phyloP scores from a whole-genome alignment of 2,888 invertebrate species.

The Aleiodes testaceus region DNA sequence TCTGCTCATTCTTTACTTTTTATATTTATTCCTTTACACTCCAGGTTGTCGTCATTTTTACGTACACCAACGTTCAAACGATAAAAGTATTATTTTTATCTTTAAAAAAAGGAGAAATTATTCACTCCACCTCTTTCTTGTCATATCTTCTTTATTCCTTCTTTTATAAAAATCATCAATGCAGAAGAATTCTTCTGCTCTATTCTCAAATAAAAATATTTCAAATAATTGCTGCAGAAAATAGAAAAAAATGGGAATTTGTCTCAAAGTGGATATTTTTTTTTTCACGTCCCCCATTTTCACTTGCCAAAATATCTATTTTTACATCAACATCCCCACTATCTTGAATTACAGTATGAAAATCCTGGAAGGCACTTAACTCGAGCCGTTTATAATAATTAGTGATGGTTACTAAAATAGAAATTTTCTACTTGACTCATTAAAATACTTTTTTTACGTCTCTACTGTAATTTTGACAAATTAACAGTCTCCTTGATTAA shows the following conservation, averaged over 20 bases:
- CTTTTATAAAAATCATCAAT: too few relatives aligned
- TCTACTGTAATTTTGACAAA: too few relatives aligned
- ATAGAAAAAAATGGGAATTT: too few relatives aligned
- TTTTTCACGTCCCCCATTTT: not conserved
- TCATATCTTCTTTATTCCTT: too few relatives aligned
- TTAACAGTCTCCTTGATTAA: too few relatives aligned
- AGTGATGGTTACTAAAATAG: conserved; percentile 12
- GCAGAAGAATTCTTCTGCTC: too few relatives aligned
- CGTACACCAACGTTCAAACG: conserved; percentile 19
- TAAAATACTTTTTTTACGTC: not conserved
- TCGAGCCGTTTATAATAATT: conserved; percentile 22
- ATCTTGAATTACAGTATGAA: not conserved
- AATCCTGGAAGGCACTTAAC: conserved; percentile 5
- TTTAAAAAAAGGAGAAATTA: too few relatives aligned
- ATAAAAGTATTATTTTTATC: conserved; percentile 26
- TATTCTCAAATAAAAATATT: too few relatives aligned
- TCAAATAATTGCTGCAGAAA: too few relatives aligned
- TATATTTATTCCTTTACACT: conserved; percentile 9
- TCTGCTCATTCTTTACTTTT: not conserved
- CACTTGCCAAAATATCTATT: conserved; percentile 23
- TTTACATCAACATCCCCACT: not conserved
- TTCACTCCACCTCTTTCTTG: too few relatives aligned
- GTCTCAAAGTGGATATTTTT: too few relatives aligned
- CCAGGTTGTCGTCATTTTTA: conserved; percentile 14
- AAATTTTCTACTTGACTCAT: conserved; percentile 5